Evolutionary conservation across 2,888 invertebrate genomes (phyloP).

Genomic region (Cantharis flavilabris): DNA sequence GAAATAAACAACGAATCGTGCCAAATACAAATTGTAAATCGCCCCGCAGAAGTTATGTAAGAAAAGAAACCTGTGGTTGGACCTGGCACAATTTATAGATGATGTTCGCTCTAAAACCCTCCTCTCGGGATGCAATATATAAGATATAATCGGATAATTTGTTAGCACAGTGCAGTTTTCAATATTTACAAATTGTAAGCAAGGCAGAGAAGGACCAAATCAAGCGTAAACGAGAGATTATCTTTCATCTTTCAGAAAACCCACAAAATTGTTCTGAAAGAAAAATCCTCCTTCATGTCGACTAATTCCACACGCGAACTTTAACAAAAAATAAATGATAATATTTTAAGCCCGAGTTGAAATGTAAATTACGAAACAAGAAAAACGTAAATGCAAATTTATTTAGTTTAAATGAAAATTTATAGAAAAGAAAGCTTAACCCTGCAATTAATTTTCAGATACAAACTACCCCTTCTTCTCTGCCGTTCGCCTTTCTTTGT

Average conservation of each 20-base stretch:
- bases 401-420: neutral
- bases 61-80: neutral
- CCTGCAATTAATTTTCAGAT: neutral
- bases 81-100: neutral
- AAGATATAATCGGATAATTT: neutral
- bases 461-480: neutral
- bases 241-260: neutral
- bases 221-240: neutral
- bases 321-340: too few species aligned
- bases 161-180: neutral
- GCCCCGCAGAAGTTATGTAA: neutral
- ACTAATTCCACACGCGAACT: neutral
- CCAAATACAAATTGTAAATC: neutral
- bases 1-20: neutral
- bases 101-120: neutral
- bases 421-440: neutral
- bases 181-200: neutral
- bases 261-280: neutral
- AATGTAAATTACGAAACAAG: neutral
- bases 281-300: neutral
- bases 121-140: neutral
- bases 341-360: neutral
- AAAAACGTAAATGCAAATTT: neutral
- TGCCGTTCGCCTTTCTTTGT: neutral
- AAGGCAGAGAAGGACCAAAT: neutral